phyloP scores from a whole-genome alignment of 2,113 vertebrate genomes.

The Sitta europaea region DNA sequence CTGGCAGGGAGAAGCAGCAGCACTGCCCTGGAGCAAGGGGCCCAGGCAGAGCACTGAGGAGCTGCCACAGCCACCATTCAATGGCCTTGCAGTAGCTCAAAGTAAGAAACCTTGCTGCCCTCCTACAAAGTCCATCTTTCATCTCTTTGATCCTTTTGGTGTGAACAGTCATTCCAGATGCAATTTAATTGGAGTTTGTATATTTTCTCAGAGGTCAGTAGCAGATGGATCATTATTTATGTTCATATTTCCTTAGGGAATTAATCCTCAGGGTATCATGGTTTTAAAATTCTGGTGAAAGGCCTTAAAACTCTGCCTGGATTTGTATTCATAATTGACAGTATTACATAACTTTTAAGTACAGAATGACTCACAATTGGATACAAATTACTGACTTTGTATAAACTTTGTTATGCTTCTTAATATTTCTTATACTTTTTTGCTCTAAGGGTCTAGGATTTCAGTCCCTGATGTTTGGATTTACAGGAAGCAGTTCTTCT shows the following conservation, averaged over 20 bases:
- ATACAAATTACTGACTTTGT: not conserved
- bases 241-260: not conserved
- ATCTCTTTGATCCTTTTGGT: not conserved
- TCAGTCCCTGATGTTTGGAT: not conserved
- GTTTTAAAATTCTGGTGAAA: not conserved
- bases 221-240: not conserved
- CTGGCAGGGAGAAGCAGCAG: not conserved
- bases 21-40: not conserved
- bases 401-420: not conserved
- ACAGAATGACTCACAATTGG: not conserved
- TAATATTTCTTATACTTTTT: not conserved
- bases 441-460: not conserved
- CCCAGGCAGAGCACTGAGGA: not conserved
- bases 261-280: not conserved
- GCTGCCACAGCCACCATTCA: not conserved
- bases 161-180: not conserved
- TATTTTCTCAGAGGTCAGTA: not conserved
- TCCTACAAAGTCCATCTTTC: not conserved
- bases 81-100: not conserved
- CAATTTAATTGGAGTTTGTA: not conserved
- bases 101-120: not conserved
- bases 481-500: not conserved
- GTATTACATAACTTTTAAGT: slow-evolving; percentile 21
- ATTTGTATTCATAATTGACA: not conserved
- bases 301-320: not conserved